Conservation (phyloP, 2,797 vertebrate genomes). For the Falco rusticolus region DNA sequence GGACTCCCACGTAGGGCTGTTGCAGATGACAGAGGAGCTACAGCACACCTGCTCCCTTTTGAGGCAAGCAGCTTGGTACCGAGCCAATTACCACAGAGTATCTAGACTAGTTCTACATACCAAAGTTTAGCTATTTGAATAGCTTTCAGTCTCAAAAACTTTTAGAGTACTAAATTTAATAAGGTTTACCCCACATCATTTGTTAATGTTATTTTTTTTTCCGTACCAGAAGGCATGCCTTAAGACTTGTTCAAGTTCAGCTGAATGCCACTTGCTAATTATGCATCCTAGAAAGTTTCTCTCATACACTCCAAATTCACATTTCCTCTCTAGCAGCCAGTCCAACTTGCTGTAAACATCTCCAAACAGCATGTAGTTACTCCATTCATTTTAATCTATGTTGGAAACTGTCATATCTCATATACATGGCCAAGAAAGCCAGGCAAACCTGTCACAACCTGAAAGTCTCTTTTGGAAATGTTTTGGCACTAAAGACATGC, state of each 20-base stretch:
- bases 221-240: neutral
- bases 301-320: neutral
- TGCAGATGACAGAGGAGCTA: neutral
- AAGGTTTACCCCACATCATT: neutral
- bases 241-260: neutral
- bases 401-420: neutral
- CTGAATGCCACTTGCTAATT: neutral
- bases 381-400: neutral
- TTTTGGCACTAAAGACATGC: neutral
- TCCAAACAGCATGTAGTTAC: neutral
- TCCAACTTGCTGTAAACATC: neutral
- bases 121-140: neutral
- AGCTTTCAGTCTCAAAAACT: neutral
- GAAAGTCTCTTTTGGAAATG: neutral
- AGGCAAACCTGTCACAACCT: neutral
- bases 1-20: neutral
- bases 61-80: neutral
- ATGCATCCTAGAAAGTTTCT: neutral
- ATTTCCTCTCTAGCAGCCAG: neutral
- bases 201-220: accelerated
- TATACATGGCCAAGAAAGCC: neutral
- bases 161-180: neutral
- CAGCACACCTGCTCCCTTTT: neutral
- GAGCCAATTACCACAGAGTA: neutral
- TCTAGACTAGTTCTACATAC: neutral